Percentiles rank a stretch among this genome's conserved stretches.
These are phyloP conservation scores for Lithophane semibrunnea DNA, from an alignment of 2,888 invertebrate species.

Conservation along the genomic window DNA sequence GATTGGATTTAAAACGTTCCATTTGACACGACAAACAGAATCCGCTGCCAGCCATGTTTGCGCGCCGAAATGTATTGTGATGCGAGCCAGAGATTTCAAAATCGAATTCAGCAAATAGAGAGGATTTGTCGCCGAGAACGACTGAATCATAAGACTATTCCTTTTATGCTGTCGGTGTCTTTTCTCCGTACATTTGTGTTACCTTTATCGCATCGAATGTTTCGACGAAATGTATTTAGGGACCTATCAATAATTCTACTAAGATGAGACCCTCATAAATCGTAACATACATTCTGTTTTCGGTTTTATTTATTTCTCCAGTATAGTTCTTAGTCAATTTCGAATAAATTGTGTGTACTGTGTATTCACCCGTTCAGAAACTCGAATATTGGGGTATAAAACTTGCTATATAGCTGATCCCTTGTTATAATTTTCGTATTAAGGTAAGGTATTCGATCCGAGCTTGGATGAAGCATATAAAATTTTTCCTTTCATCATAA, in stretches of 20 bases:
- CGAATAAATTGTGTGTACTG: conserved; percentile 55
- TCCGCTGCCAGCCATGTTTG: conserved; percentile 68
- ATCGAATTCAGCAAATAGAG: conserved; percentile 64
- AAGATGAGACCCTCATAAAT: conserved; percentile 43
- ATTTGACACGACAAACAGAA: conserved; percentile 78
- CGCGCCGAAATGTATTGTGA: conserved; percentile 71
- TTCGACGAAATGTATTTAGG: conserved; percentile 49
- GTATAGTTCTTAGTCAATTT: conserved; percentile 45
- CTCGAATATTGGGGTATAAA: conserved; percentile 51
- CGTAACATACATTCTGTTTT: conserved; percentile 22
- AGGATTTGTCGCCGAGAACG: conserved; percentile 59
- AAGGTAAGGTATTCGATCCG: conserved; percentile 61
- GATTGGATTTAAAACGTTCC: conserved; percentile 77
- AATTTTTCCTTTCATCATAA: conserved; percentile 51
- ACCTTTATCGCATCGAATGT: conserved; percentile 52
- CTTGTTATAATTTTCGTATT: conserved; percentile 68
- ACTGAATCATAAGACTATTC: conserved; percentile 55
- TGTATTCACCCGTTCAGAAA: conserved; percentile 46
- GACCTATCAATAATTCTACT: conserved; percentile 49
- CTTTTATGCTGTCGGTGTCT: conserved; percentile 38
- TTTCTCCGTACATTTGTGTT: conserved; percentile 50
- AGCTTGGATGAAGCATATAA: conserved; percentile 46
- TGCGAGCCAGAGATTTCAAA: conserved; percentile 63
- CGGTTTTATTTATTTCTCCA: conserved; percentile 34
- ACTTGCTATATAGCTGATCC: conserved; percentile 50